These are phyloP conservation scores for Cinclus cinclus DNA, from an alignment of 2,113 vertebrate species.

Conservation along the genomic window DNA sequence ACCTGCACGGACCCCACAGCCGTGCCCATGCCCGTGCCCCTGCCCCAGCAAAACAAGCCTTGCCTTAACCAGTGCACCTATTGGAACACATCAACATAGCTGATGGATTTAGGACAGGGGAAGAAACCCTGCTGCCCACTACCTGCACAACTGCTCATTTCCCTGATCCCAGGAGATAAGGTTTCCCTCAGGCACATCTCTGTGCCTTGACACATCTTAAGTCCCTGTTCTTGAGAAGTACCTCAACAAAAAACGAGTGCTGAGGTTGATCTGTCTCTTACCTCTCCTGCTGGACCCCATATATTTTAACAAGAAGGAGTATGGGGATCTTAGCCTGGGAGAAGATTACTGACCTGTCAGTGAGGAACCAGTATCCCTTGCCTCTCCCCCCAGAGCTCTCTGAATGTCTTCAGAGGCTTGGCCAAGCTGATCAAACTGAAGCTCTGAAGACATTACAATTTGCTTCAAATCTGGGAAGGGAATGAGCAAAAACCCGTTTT, in stretches of 20 bases:
- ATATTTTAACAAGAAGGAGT: not conserved
- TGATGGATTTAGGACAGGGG: not conserved
- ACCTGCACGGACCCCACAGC: not conserved
- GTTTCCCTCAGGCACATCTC: not conserved
- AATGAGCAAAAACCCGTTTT: not conserved
- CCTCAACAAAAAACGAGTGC: not conserved
- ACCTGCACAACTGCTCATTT: not conserved
- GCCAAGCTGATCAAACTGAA: not conserved
- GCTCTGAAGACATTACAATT: not conserved
- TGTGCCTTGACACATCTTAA: not conserved
- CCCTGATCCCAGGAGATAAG: not conserved
- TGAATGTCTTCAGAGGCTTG: not conserved
- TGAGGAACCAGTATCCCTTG: not conserved
- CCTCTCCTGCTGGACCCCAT: not conserved
- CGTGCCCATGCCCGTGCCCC: fast-evolving
- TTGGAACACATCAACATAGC: not conserved
- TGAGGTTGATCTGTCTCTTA: not conserved
- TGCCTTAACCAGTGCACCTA: too few relatives aligned
- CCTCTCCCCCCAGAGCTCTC: not conserved
- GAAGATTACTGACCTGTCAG: not conserved
- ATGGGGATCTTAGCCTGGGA: not conserved
- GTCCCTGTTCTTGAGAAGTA: not conserved
- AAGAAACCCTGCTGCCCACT: not conserved
- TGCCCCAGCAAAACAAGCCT: not conserved
- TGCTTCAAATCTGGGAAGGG: not conserved